Evolutionary conservation across 2,797 vertebrate species (phyloP).

Genomic region (Sebastiscus albofasciatus): DNA sequence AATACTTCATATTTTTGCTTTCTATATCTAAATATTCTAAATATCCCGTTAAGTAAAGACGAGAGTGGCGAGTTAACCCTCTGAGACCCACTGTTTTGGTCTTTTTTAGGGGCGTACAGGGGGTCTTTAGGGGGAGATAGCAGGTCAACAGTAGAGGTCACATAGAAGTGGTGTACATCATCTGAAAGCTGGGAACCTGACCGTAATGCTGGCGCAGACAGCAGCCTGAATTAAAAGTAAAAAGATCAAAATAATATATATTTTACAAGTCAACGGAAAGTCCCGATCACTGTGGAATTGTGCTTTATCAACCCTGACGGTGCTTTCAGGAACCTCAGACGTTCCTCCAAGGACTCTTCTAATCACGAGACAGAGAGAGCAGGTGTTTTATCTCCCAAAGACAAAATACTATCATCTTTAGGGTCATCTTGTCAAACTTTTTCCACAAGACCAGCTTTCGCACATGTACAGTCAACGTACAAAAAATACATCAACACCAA

Average conservation of each 20-base stretch:
- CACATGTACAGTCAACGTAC: neutral
- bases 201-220: neutral
- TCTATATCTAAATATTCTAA: neutral
- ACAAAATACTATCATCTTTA: slow-evolving; percentile 5
- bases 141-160: too few relatives aligned
- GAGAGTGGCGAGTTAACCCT: neutral
- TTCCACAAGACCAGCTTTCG: neutral
- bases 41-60: neutral
- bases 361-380: neutral
- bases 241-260: neutral
- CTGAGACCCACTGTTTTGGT: too few relatives aligned
- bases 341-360: neutral
- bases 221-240: neutral
- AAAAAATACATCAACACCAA: slow-evolving; percentile 2
- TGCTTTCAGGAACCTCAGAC: slow-evolving; percentile 32
- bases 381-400: slow-evolving; percentile 30
- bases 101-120: too few relatives aligned
- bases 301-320: neutral
- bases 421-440: neutral
- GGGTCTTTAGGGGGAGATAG: fast-evolving
- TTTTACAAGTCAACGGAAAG: neutral
- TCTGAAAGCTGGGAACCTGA: too few relatives aligned
- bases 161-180: too few relatives aligned
- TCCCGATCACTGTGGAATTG: slow-evolving; percentile 1
- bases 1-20: neutral